Base-by-base conservation (phyloP, 2,113 vertebrate genomes). In the Puntigrus tetrazona region DNA sequence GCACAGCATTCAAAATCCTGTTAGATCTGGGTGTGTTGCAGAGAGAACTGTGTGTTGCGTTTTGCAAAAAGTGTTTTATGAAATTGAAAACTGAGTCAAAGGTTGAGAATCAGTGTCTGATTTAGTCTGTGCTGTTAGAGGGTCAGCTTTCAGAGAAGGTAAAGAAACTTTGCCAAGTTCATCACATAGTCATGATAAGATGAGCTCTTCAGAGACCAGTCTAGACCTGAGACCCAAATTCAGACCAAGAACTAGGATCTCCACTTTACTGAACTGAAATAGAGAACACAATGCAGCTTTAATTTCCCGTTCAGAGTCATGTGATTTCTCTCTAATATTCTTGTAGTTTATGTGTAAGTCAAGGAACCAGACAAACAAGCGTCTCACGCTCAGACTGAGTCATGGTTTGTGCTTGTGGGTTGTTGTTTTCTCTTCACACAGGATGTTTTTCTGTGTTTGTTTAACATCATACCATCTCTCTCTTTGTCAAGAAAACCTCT, bases 401-500 rank as follows among this genome's bases (percentile, higher is more conserved):
- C 63, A 34, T 16, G 9, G 31, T 0, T 67, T 67, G 63, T 36
- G 31, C 16, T 22, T 67, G 31, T 67, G 63, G 63, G 63, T 67
- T 41, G 5, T 41, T n/a, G n/a, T n/a, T 11, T 72, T 72, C 20
- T 72, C 20, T 72, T 41, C 5, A 41, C 22, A 41, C 38, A 43
- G 18, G 36, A 38, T n/a, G 13, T n/a, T 13, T 31, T 7, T 67
- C 5, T 18, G 5, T 7, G 5, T 13, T 18, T 18, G 67, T 11
- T 72, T 20, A 18, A 67, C 69, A 72, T 43, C n/a, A 72, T 36
- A 14, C 5, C 43, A 1, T 72, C 27, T 47, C 16, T 74, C 25
- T 70, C 43, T 74, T 74, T 74, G 25, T 74, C n/a, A 95, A 72
- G 67, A 36, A 3, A n/a, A 95, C 96, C 70, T 95, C 94, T 77